These are phyloP conservation scores for Nixonia krombeini DNA, from an alignment of 1,140 invertebrate species.

Conservation along the genomic window DNA sequence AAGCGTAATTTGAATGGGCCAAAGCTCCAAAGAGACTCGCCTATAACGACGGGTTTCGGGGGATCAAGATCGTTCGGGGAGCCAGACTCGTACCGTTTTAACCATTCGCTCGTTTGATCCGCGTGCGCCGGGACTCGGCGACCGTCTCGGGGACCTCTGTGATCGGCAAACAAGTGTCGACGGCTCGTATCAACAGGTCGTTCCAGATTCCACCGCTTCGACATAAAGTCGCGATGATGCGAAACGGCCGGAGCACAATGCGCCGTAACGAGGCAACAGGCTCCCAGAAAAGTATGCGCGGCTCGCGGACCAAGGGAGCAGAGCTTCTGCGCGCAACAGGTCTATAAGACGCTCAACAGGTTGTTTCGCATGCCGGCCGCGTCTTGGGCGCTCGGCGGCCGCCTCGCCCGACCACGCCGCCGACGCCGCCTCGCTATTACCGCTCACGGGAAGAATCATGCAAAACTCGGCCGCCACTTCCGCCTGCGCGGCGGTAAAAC, in stretches of 20 bases:
- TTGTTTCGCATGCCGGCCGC: conserved; percentile 62
- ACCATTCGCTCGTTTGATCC: too few relatives aligned
- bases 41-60: conserved; percentile 53
- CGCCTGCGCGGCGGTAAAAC: conserved; percentile 10
- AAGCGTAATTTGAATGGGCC: conserved; percentile 64
- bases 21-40: conserved; percentile 52
- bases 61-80: neutral
- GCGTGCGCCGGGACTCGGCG: too few relatives aligned
- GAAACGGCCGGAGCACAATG: conserved; percentile 7
- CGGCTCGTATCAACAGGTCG: conserved; percentile 28
- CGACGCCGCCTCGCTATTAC: conserved; percentile 29
- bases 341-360: conserved; percentile 65
- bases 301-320: conserved; percentile 46
- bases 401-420: conserved; percentile 17
- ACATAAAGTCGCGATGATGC: neutral
- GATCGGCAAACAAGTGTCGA: conserved; percentile 21
- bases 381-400: conserved; percentile 46
- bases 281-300: conserved; percentile 41
- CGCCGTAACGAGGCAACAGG: conserved; percentile 24
- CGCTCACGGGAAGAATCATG: conserved; percentile 11
- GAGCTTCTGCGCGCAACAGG: conserved; percentile 59
- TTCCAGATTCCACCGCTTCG: conserved; percentile 2
- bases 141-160: too few relatives aligned
- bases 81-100: too few relatives aligned
- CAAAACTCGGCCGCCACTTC: conserved; percentile 7